Evolutionary conservation across 2,888 invertebrate species (phyloP), one percentile per base, ranked within the genome.

Genomic region (Dynastes tityus): DNA sequence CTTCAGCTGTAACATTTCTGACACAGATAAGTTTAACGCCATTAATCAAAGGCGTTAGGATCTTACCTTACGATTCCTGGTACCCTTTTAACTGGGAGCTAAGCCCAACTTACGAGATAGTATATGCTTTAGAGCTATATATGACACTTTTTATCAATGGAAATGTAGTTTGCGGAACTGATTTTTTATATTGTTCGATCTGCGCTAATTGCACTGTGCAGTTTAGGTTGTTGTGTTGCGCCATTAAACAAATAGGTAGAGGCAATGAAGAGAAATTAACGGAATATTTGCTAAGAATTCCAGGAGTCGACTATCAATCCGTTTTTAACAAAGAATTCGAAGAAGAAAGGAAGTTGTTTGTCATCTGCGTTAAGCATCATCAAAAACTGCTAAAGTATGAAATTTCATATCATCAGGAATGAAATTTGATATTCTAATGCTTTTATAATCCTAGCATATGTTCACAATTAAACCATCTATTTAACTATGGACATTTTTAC

Each of bases 291-390:
- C 13, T 9, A 1, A 37, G 32, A n/a, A 73, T 80, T 40, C 64
- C 77, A 8, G 81, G 81, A 3, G 74, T 77, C 8, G 22, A 6
- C n/a, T 58, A 70, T 49, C 9, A 11, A 9, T n/a, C 11, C 16
- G 55, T 45, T 40, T 9, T 63, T 11, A 71, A 40, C 61, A 51
- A 49, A 4, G 68, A 71, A 16, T 67, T 68, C 51, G 77, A 53
- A 3, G 61, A 77, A 11, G 79, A 76, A 70, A 55, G 53, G 49
- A 70, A 37, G 29, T 64, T 82, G 16, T 45, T 82, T 13, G 49
- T 76, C 5, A 79, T 80, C 45, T 80, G 81, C 58, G 77, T 83
- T 58, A 53, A 77, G 9, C 83, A 82, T 71, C 83, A 83, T 80
- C 70, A 81, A 58, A 80, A 82, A 75, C 51, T 83, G 29, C 64